A percentile compares a stretch with the other conserved stretches of the same genome.
phyloP scores from a whole-genome alignment of 2,797 vertebrate genomes.

The Aplochiton taeniatus region DNA sequence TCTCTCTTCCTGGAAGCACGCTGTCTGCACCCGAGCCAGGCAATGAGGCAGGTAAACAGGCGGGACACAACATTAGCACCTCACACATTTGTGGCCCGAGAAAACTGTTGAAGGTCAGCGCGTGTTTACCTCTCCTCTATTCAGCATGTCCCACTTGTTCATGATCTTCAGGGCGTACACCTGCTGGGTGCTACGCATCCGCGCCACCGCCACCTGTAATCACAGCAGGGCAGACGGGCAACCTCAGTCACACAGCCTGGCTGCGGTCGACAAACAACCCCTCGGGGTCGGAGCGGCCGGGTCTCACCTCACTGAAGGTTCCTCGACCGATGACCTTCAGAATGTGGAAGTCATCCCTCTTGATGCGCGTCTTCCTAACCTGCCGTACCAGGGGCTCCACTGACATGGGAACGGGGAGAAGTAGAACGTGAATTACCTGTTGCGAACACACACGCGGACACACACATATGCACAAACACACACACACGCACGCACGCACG shows the following conservation, averaged over 20 bases:
- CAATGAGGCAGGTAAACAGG: not conserved
- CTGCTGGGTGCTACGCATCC: slow-evolving; percentile 77
- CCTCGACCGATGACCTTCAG: slow-evolving; percentile 87
- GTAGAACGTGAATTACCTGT: not conserved
- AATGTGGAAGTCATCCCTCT: slow-evolving; percentile 85
- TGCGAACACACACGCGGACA: not conserved
- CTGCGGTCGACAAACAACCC: not conserved
- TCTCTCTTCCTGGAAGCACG: slow-evolving; percentile 86
- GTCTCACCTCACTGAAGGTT: slow-evolving; percentile 79
- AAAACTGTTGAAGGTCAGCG: not conserved
- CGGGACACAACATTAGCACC: slow-evolving; percentile 5
- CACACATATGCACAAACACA: not conserved
- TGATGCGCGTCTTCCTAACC: slow-evolving; percentile 80
- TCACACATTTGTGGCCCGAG: not conserved
- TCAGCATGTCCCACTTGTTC: slow-evolving; percentile 90
- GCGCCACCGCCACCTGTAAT: slow-evolving; percentile 82
- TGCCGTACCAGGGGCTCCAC: slow-evolving; percentile 79
- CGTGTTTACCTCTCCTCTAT: slow-evolving; percentile 75
- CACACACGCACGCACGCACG: too few relatives aligned
- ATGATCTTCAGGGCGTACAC: slow-evolving; percentile 89
- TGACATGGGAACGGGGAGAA: slow-evolving; percentile 43
- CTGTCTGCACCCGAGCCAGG: slow-evolving; percentile 65
- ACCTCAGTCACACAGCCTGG: not conserved
- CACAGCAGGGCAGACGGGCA: not conserved
- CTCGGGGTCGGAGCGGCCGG: too few relatives aligned